A percentile compares a stretch with the other conserved stretches of the same genome.
These are phyloP conservation scores for Drosophila nr. perissopoda DNA, from an alignment of 2,888 invertebrate species.

Conservation along the genomic window DNA sequence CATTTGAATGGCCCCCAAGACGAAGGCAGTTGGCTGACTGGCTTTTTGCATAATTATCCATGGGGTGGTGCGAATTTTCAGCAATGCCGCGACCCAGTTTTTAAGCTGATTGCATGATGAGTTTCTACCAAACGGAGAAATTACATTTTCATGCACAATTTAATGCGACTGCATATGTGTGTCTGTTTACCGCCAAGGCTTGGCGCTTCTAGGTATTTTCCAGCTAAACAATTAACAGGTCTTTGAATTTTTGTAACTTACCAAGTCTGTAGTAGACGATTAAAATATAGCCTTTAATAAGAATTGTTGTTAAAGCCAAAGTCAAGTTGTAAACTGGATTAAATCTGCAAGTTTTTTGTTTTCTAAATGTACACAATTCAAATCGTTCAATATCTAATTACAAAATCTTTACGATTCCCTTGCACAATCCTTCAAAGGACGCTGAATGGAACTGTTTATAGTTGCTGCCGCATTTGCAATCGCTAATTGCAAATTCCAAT, in stretches of 20 bases:
- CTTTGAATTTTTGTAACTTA: not conserved
- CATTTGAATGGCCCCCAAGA: constrained; percentile 41
- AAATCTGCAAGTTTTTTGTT: not conserved
- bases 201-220: not conserved
- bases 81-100: constrained; percentile 53
- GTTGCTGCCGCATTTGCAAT: not conserved
- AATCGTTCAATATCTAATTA: constrained; percentile 1
- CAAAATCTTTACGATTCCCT: not conserved
- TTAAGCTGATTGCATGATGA: constrained; percentile 20
- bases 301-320: not conserved
- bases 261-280: not conserved
- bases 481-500: constrained; percentile 6
- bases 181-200: not conserved
- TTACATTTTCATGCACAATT: constrained; percentile 1
- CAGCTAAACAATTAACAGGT: not conserved
- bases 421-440: constrained; percentile 2
- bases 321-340: not conserved
- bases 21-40: constrained; percentile 58
- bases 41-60: constrained; percentile 76
- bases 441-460: not conserved
- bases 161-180: not conserved
- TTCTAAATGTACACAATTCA: too few species aligned
- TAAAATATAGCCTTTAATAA: not conserved
- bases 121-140: constrained; percentile 6
- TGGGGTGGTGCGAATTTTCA: constrained; percentile 22